Percentiles rank a stretch among this genome's conserved stretches.
Conservation (phyloP, 2,888 invertebrate genomes). For the Tinea trinotella region DNA sequence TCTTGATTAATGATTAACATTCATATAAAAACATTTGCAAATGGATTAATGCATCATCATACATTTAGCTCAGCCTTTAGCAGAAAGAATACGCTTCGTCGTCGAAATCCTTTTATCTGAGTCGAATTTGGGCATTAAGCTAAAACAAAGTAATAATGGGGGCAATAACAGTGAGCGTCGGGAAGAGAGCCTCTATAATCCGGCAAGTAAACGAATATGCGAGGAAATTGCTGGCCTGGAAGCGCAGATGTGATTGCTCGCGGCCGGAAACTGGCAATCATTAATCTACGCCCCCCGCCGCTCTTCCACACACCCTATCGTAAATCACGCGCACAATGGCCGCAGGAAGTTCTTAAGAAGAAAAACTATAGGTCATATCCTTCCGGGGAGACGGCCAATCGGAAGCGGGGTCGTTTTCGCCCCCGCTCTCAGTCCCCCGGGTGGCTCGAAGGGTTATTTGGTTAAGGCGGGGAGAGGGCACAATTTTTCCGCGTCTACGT, state of each 20-base stretch:
- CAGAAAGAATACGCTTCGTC: neutral
- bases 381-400: conserved; percentile 68
- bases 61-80: neutral
- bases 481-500: conserved; percentile 42
- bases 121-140: conserved; percentile 14
- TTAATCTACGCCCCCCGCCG: conserved; percentile 54
- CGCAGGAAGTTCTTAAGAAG: conserved; percentile 71
- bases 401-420: conserved; percentile 42
- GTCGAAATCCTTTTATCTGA: conserved; percentile 17
- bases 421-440: conserved; percentile 27
- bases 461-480: conserved; percentile 35
- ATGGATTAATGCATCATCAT: neutral
- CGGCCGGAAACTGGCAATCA: conserved; percentile 61
- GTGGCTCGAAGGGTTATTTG: conserved; percentile 44
- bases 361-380: conserved; percentile 74
- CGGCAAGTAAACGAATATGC: conserved; percentile 67
- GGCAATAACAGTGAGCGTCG: conserved; percentile 62
- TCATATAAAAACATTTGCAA: too few relatives aligned
- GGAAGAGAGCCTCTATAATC: conserved; percentile 62
- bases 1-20: too few relatives aligned
- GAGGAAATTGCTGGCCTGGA: conserved; percentile 55
- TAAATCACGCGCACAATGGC: conserved; percentile 70
- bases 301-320: conserved; percentile 28
- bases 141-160: conserved; percentile 39
- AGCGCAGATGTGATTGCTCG: conserved; percentile 60